A percentile compares a stretch with the other conserved stretches of the same genome.
These are phyloP conservation scores for Oreochromis mossambicus DNA, from an alignment of 2,797 vertebrate genomes.

Conservation along the genomic window DNA sequence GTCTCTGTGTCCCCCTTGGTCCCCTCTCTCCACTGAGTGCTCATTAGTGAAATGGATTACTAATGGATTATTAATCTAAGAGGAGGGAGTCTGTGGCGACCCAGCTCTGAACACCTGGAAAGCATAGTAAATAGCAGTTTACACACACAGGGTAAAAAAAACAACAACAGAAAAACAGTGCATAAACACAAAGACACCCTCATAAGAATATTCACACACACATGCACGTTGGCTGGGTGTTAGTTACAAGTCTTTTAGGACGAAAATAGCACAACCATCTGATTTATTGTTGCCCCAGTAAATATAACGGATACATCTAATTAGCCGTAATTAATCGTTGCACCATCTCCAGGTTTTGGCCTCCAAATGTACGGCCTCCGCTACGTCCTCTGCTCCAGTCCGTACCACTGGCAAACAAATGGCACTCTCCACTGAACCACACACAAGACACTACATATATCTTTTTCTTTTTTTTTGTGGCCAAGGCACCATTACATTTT, in stretches of 20 bases:
- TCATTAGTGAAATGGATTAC: conserved; percentile 86
- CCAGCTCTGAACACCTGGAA: conserved; percentile 69
- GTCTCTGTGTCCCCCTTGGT: conserved; percentile 70
- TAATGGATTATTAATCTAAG: conserved; percentile 79
- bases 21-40: conserved; percentile 80
- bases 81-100: conserved; percentile 66
- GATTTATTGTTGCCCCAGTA: conserved; percentile 70
- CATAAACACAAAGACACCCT: conserved; percentile 26
- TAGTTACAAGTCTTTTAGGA: conserved; percentile 62
- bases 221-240: conserved; percentile 21
- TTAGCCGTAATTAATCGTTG: conserved; percentile 77
- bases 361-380: conserved; percentile 51
- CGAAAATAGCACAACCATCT: conserved; percentile 62
- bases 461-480: conserved; percentile 52
- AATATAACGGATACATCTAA: conserved; percentile 73
- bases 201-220: conserved; percentile 26
- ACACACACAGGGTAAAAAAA: conserved; percentile 8
- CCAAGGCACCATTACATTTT: conserved; percentile 59
- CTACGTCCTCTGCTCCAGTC: conserved; percentile 44
- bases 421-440: conserved; percentile 38
- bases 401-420: conserved; percentile 60
- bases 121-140: conserved; percentile 62
- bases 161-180: neutral
- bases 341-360: conserved; percentile 56
- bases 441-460: conserved; percentile 59